These are phyloP conservation scores for Ennomos erosarius DNA, from an alignment of 2,888 invertebrate genomes.

Conservation along the genomic window DNA sequence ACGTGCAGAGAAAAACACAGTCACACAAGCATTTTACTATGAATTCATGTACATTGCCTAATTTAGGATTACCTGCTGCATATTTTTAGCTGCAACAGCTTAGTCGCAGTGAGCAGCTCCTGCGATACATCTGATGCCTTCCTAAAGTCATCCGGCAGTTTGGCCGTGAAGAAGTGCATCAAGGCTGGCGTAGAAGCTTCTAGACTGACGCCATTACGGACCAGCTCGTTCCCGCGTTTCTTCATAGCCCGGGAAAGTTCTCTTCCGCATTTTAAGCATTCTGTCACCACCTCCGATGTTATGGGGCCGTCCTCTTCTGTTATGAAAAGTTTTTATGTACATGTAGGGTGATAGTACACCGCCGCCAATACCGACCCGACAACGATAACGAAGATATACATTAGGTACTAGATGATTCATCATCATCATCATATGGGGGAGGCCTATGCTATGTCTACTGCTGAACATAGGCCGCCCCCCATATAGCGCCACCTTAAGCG, in stretches of 20 bases:
- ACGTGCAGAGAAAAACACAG: no score
- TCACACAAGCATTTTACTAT: no score
- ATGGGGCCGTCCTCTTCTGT: slow-evolving; percentile 80
- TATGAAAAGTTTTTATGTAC: background rate
- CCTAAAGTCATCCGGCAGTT: slow-evolving; percentile 60
- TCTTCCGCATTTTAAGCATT: slow-evolving; percentile 68
- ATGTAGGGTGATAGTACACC: no score
- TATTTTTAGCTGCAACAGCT: slow-evolving; percentile 73
- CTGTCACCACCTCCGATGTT: slow-evolving; percentile 83
- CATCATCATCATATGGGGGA: no score
- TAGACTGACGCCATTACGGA: slow-evolving; percentile 63
- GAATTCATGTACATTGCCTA: no score
- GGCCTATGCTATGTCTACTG: no score
- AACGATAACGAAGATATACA: no score
- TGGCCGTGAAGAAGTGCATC: slow-evolving; percentile 70
- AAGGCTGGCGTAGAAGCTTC: slow-evolving; percentile 66
- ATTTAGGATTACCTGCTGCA: slow-evolving; percentile 57
- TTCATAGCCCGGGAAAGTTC: slow-evolving; percentile 65
- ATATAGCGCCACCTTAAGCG: no score
- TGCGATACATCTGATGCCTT: slow-evolving; percentile 68
- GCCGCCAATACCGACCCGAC: no score
- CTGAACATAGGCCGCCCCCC: no score
- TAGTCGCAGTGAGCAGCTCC: slow-evolving; percentile 73
- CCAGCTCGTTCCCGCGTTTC: slow-evolving; percentile 67
- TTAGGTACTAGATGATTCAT: no score